A percentile compares a stretch with the other conserved stretches of the same genome.
These are phyloP conservation scores for Gymnoscopelus microlampas DNA, from an alignment of 2,797 vertebrate genomes.

Conservation along the genomic window DNA sequence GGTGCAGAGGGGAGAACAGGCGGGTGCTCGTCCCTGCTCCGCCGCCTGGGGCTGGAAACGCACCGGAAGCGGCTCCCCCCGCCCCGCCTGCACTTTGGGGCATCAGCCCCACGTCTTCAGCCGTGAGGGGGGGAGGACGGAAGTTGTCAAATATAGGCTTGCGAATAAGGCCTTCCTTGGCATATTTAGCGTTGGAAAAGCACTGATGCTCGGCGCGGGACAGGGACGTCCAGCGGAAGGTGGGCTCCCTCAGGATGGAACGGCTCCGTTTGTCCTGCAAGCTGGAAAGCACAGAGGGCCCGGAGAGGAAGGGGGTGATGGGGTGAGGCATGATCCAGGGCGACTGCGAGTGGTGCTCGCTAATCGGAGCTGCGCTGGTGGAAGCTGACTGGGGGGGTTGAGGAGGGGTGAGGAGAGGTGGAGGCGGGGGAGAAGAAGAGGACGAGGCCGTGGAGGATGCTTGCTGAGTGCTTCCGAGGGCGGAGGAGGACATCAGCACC, in stretches of 20 bases:
- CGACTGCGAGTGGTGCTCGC: slow-evolving; percentile 80
- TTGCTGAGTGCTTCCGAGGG: slow-evolving; percentile 85
- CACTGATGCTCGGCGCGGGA: slow-evolving; percentile 92
- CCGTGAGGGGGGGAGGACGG: slow-evolving; percentile 93
- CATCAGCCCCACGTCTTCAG: slow-evolving; percentile 93
- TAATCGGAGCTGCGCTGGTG: slow-evolving; percentile 83
- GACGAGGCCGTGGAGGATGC: slow-evolving; percentile 87
- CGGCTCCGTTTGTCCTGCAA: slow-evolving; percentile 91
- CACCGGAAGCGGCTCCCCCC: slow-evolving; percentile 72
- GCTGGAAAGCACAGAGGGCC: slow-evolving; percentile 81
- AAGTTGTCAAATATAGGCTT: slow-evolving; percentile 99
- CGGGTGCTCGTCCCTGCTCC: slow-evolving; percentile 82
- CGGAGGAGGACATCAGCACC: slow-evolving; percentile 87
- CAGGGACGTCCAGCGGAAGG: slow-evolving; percentile 95
- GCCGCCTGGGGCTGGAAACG: slow-evolving; percentile 81
- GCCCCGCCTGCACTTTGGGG: slow-evolving; percentile 74
- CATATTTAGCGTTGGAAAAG: slow-evolving; percentile 98
- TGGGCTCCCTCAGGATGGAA: slow-evolving; percentile 95
- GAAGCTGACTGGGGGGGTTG: slow-evolving; percentile 83
- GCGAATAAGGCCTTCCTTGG: slow-evolving; percentile 98
- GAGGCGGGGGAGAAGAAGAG: slow-evolving; percentile 93
- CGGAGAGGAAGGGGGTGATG: slow-evolving; percentile 87
- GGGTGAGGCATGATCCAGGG: slow-evolving; percentile 93
- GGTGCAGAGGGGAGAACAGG: slow-evolving; percentile 89
- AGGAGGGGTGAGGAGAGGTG: slow-evolving; percentile 88